Evolutionary conservation across 2,113 vertebrate species (phyloP), one percentile per base, ranked within the genome.

Genomic region (Centropus bengalensis): DNA sequence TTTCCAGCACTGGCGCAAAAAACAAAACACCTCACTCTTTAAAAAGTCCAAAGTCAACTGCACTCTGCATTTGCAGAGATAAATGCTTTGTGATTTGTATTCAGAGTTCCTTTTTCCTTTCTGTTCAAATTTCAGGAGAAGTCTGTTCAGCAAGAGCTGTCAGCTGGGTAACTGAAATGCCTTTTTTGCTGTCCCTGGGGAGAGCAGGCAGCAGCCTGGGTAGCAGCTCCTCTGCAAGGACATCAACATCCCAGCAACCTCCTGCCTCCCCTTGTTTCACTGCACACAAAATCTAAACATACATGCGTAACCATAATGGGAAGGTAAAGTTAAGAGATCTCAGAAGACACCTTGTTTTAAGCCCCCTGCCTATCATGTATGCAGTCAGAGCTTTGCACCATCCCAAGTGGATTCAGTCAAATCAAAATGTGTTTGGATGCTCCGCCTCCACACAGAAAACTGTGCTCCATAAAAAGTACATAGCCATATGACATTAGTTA

Each of bases 361-460:
- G 6, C 14, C 33, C 30, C 9, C 12, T 21, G 27, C 58, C 82
- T 73, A 71, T 56, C 24, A 24, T 28, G 24, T 17, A 33, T 9
- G 30, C 74, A 15, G 24, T 7, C 40, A 30, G 5, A 4, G 55
- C 42, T 26, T 14, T 15, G 55, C 82, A 74, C 78, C 52, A 12
- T 58, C 42, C 47, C 30, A 2, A 44, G 45, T 33, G 26, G 47
- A 54, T 24, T 75, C 64, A 14, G 62, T 54, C 33, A 55, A 40
- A 12, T 47, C 40, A 22, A 67, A 86, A 83, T 8, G 38, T 28
- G 14, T 33, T 73, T 75, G 91, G 88, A 40, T 15, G 60, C 54
- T 75, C 47, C 80, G 85, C 58, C 84, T 94, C 86, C 87, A 73
- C 3, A 14, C 52, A 63, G 82, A 84, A 95, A 96, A 90, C 89